Percentiles rank a stretch among this genome's conserved stretches.
phyloP scores from a whole-genome alignment of 1,140 invertebrate species.

The Drosophila sechellia region DNA sequence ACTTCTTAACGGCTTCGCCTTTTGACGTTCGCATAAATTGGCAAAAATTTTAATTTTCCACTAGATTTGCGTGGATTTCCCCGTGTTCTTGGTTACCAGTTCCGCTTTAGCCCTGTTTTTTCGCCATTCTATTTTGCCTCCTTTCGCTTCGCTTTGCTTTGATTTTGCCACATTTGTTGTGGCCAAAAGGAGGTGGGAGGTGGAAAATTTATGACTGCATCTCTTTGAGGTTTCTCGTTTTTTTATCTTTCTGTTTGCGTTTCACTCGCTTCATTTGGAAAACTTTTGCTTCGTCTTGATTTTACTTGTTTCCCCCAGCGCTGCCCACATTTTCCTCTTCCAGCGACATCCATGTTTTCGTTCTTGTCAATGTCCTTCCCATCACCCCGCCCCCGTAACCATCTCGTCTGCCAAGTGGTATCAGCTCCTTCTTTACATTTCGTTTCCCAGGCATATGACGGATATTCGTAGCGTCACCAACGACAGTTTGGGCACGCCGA shows the following conservation, averaged over 20 bases:
- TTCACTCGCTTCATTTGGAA: constrained; percentile 41
- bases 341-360: not conserved
- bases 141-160: constrained; percentile 26
- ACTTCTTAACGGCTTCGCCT: not conserved
- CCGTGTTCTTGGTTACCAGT: not conserved
- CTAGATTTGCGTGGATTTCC: constrained; percentile 69
- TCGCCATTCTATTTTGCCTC: constrained; percentile 8
- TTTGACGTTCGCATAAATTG: constrained; percentile 53
- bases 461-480: not conserved
- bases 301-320: not conserved
- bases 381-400: too few relatives aligned
- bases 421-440: not conserved
- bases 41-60: constrained; percentile 73
- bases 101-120: not conserved
- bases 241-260: constrained; percentile 36
- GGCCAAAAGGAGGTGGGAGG: not conserved
- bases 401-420: not conserved
- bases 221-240: constrained; percentile 40
- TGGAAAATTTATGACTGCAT: constrained; percentile 48
- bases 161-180: constrained; percentile 34
- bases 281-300: constrained; percentile 7
- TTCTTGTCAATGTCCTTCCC: constrained; percentile 11
- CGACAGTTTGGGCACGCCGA: constrained; percentile 3
- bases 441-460: constrained; percentile 9
- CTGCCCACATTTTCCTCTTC: not conserved